phyloP scores from a whole-genome alignment of 1,140 invertebrate species.

The Tetragonula clypearis region DNA sequence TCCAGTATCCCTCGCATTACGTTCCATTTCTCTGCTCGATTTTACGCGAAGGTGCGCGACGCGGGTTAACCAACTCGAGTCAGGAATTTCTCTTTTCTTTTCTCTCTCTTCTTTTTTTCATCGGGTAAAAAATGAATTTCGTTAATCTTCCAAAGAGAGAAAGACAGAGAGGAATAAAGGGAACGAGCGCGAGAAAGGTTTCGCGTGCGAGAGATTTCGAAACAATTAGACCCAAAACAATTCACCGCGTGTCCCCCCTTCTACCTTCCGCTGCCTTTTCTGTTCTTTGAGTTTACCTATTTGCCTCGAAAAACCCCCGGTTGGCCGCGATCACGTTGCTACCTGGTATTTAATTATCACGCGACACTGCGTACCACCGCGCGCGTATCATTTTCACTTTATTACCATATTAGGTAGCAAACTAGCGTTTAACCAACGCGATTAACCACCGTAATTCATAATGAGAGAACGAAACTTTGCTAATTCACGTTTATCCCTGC shows the following conservation, averaged over 20 bases:
- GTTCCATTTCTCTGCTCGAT: conserved; percentile 24
- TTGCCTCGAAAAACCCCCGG: not conserved
- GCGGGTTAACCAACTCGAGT: not conserved
- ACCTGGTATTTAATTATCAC: not conserved
- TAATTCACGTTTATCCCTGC: not conserved
- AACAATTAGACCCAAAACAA: not conserved
- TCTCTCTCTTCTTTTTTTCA: too few species aligned
- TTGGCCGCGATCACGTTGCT: not conserved
- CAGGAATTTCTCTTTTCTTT: too few species aligned
- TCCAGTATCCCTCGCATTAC: conserved; percentile 14
- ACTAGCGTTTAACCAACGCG: not conserved
- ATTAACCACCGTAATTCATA: not conserved
- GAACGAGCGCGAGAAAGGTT: too few species aligned
- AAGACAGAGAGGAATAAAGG: too few species aligned
- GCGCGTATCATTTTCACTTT: not conserved
- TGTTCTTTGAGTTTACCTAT: not conserved
- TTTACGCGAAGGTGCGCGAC: not conserved
- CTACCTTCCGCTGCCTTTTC: not conserved
- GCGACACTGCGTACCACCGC: not conserved
- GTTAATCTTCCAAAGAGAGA: conserved; percentile 6
- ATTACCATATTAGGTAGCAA: too few species aligned
- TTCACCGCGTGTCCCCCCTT: not conserved
- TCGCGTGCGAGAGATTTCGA: too few species aligned
- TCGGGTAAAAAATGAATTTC: not conserved
- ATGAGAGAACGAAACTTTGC: not conserved